A percentile compares a stretch with the other conserved stretches of the same genome.
phyloP scores from a whole-genome alignment of 2,888 invertebrate species.

The Andrena praecox region DNA sequence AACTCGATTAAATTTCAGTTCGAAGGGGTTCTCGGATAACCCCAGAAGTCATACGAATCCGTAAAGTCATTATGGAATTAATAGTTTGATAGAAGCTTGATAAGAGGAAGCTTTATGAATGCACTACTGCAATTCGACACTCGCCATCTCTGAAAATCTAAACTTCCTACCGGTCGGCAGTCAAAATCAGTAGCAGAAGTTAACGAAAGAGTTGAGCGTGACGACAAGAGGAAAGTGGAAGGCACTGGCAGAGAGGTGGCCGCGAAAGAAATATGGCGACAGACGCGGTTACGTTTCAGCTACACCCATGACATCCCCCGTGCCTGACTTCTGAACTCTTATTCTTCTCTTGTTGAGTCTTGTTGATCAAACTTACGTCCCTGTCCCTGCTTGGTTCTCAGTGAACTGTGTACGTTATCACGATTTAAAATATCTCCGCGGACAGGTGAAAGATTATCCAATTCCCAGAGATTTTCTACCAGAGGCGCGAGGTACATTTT shows the following conservation, averaged over 20 bases:
- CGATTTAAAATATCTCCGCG: slow-evolving; percentile 22
- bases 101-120: too few relatives aligned
- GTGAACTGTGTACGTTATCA: slow-evolving; percentile 10
- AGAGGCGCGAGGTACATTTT: slow-evolving; percentile 14
- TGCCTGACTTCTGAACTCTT: slow-evolving; percentile 47
- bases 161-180: not conserved
- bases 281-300: slow-evolving; percentile 69
- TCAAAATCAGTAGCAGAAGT: not conserved
- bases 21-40: too few relatives aligned
- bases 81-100: too few relatives aligned
- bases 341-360: slow-evolving; percentile 54
- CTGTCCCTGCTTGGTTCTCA: slow-evolving; percentile 18
- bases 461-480: slow-evolving; percentile 54
- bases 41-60: too few relatives aligned
- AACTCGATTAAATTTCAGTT: too few relatives aligned
- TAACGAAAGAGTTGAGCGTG: not conserved
- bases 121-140: not conserved
- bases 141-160: not conserved
- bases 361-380: slow-evolving; percentile 44
- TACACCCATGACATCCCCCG: slow-evolving; percentile 58
- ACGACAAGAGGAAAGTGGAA: slow-evolving; percentile 38
- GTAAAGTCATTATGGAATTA: too few relatives aligned
- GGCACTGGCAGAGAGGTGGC: slow-evolving; percentile 61
- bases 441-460: slow-evolving; percentile 70
- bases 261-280: slow-evolving; percentile 67